Base-by-base conservation (phyloP, 2,888 invertebrate genomes). In the Rhingia campestris region DNA sequence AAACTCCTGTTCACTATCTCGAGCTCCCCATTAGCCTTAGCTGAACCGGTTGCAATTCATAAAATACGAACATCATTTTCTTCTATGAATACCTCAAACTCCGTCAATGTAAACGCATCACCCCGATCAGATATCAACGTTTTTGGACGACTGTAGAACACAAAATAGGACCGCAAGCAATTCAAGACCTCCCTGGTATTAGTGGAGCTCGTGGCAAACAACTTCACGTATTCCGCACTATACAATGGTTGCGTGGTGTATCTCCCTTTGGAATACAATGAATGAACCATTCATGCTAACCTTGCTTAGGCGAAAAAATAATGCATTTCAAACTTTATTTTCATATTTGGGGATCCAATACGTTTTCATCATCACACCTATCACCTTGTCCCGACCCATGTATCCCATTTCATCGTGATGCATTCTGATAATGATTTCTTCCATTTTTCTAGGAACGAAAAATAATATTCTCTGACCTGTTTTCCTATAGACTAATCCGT, bases 161-260 rank as follows among this genome's bases (percentile, higher is more conserved):
- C 6, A n/a, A n/a, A n/a, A n/a, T n/a, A n/a, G n/a, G n/a, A n/a
- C n/a, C n/a, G n/a, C n/a, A n/a, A n/a, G n/a, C 43, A 61, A 41
- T 4, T 9, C 45, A 51, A 51, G 41, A 45, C 75, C 39, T 59
- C 59, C 32, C 53, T 59, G 4, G 61, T 53, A n/a, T 43, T 30
- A n/a, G 76, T 61, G 0, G 56, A 7, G n/a, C 37, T 66, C n/a
- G 56, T 66, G 33, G 51, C 3, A n/a, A 53, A 66, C 37, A 90
- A 64, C 37, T 89, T 87, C 0, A 88, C 69, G 74, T 87, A 90
- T 74, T n/a, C n/a, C n/a, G n/a, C n/a, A n/a, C n/a, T n/a, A n/a
- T n/a, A n/a, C n/a, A n/a, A n/a, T n/a, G n/a, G n/a, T n/a, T n/a
- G n/a, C n/a, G n/a, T 4, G 43, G 43, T 3, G n/a, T n/a, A n/a